Percentiles rank a stretch among this genome's conserved stretches.
Evolutionary conservation across 2,888 invertebrate genomes (phyloP).

Genomic region (Frankliniella intonsa): DNA sequence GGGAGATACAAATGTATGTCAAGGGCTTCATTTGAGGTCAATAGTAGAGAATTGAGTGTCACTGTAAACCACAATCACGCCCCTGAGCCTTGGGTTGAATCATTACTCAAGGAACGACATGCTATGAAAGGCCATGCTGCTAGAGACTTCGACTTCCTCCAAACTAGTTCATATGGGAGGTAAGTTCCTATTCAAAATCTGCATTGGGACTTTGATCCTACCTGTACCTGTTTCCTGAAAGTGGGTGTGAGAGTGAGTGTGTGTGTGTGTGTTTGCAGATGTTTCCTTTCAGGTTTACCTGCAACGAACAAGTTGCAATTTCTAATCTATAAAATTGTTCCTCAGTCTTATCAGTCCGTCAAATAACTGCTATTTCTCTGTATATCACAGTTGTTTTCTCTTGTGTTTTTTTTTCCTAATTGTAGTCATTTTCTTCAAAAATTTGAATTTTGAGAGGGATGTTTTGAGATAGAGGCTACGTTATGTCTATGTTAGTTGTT

Average conservation of each 20-base stretch:
- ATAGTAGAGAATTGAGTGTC: neutral
- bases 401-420: neutral
- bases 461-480: neutral
- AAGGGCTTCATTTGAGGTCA: neutral
- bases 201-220: neutral
- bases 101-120: slow-evolving; percentile 1
- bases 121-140: neutral
- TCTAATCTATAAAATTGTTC: neutral
- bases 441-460: neutral
- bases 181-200: neutral
- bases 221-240: neutral
- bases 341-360: slow-evolving; percentile 4
- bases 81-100: neutral
- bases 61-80: slow-evolving; percentile 4
- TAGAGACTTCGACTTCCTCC: slow-evolving; percentile 18
- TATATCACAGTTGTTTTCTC: no score
- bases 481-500: neutral
- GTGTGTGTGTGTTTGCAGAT: neutral
- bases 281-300: neutral
- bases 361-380: slow-evolving; percentile 10
- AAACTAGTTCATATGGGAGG: slow-evolving; percentile 12
- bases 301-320: no score
- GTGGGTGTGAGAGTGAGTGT: neutral
- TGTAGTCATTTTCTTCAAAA: neutral
- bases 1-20: slow-evolving; percentile 11